Conservation (phyloP, 1,140 invertebrate genomes). For the Heliconius eleuchia region DNA sequence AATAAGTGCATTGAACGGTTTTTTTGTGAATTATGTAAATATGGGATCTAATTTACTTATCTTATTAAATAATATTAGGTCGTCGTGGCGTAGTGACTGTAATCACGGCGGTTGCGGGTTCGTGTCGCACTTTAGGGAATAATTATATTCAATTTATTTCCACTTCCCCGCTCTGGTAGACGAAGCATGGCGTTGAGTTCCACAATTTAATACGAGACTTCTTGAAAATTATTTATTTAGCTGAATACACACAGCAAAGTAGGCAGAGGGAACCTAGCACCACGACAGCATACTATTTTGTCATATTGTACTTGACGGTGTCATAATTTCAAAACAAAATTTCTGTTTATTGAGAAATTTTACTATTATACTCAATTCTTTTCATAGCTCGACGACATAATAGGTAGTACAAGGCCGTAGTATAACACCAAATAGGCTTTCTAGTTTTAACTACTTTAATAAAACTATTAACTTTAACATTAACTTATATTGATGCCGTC, state of each 20-base stretch:
- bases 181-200: no score
- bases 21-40: conserved; percentile 2
- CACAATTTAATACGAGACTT: not conserved
- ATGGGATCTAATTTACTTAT: no score
- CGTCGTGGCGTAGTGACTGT: no score
- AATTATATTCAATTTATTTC: no score
- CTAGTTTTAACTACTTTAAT: not conserved
- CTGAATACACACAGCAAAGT: no score
- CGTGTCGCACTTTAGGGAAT: no score
- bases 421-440: not conserved
- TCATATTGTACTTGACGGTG: not conserved
- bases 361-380: conserved; percentile 4
- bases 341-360: conserved; percentile 6
- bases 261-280: not conserved
- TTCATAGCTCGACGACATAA: conserved; percentile 3
- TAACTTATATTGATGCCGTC: no score
- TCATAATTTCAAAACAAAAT: conserved; percentile 4
- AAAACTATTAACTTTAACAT: no score
- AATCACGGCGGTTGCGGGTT: no score
- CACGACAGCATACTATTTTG: not conserved
- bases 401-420: conserved; percentile 1
- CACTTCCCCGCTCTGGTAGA: no score
- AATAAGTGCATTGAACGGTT: not conserved
- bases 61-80: no score
- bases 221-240: no score